Conservation (phyloP, 2,797 vertebrate species). For the Lacerta bilineata region DNA sequence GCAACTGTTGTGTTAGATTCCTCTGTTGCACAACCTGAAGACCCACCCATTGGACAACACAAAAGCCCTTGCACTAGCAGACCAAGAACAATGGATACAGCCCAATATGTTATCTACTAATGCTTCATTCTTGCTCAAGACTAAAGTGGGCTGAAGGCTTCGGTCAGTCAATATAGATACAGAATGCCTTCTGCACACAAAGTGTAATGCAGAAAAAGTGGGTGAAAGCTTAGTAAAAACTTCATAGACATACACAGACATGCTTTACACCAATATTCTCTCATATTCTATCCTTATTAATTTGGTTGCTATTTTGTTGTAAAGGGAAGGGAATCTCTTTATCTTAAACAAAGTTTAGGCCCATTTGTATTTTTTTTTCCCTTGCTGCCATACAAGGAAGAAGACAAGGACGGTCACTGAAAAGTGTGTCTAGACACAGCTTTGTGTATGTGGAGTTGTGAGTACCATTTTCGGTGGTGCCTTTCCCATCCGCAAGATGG, state of each 20-base stretch:
- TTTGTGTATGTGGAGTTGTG: not conserved
- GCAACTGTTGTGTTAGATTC: no score
- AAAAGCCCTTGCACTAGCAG: no score
- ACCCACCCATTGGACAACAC: no score
- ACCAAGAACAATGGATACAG: no score
- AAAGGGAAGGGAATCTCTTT: slow-evolving; percentile 3
- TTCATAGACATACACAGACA: not conserved
- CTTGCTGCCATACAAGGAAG: not conserved
- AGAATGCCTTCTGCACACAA: not conserved
- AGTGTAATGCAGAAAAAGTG: not conserved
- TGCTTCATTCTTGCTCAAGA: not conserved
- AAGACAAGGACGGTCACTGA: not conserved
- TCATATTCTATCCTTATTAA: not conserved
- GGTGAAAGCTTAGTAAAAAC: not conserved
- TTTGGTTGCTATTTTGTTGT: not conserved
- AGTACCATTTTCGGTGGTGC: no score
- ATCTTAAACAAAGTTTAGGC: not conserved
- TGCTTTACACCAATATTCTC: not conserved
- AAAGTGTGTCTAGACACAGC: not conserved
- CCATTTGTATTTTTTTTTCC: not conserved
- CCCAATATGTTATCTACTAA: not conserved
- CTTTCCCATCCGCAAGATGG: no score
- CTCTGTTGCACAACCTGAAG: no score
- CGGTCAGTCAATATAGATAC: not conserved
- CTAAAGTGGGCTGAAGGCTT: not conserved